Evolutionary conservation across 2,113 vertebrate genomes (phyloP).

Genomic region (Phrynocephalus versicolor): DNA sequence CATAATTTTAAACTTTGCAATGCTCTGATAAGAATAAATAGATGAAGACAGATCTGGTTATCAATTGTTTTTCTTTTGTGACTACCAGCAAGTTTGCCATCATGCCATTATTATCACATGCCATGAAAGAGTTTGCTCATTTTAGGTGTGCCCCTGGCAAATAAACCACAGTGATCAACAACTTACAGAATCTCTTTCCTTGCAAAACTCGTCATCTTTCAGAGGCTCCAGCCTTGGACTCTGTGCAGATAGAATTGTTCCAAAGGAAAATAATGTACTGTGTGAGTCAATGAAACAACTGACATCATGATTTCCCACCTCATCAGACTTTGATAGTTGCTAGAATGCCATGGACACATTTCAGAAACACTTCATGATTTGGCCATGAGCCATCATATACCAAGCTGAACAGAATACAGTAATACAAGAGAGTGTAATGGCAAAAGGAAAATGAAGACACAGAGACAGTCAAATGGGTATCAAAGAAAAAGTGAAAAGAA

Average conservation of each 20-base stretch:
- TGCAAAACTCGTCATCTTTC: slow-evolving; percentile 79
- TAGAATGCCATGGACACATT: neutral
- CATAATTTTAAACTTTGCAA: no score
- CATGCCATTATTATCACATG: neutral
- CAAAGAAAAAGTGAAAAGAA: neutral
- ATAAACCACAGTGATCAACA: neutral
- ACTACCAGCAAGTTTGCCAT: no score
- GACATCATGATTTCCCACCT: neutral
- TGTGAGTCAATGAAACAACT: neutral
- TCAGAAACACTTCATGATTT: neutral
- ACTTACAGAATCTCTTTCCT: slow-evolving; percentile 85
- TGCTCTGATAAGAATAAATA: no score
- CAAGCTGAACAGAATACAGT: neutral
- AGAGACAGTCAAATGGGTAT: neutral
- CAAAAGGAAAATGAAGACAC: neutral
- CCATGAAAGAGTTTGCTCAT: neutral
- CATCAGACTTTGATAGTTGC: neutral
- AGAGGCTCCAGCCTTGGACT: slow-evolving; percentile 88
- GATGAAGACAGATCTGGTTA: neutral
- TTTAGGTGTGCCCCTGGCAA: rapidly evolving
- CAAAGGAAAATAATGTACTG: neutral
- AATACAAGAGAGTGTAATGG: neutral
- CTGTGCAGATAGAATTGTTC: slow-evolving; percentile 51
- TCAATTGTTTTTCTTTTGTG: neutral
- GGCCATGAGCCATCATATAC: neutral